These are phyloP conservation scores for Noctua fimbriata DNA, from an alignment of 2,888 invertebrate species.

Conservation along the genomic window DNA sequence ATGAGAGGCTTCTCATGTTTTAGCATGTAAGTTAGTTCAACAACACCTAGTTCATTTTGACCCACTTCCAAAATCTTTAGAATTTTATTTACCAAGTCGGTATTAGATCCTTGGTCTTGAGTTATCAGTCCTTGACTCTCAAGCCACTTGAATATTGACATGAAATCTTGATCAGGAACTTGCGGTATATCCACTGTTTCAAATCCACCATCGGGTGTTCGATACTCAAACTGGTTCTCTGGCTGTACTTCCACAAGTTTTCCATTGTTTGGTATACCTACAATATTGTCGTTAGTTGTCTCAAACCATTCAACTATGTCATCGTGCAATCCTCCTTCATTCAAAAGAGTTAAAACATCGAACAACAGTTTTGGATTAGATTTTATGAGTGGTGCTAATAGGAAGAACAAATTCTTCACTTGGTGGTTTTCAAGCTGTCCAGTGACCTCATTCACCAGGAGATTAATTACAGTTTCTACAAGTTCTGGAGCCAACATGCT, in stretches of 20 bases:
- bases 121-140: conserved; percentile 53
- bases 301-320: conserved; percentile 37
- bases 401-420: conserved; percentile 27
- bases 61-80: conserved; percentile 72
- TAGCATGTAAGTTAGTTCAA: conserved; percentile 81
- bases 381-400: conserved; percentile 39
- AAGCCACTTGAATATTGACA: conserved; percentile 50
- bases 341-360: conserved; percentile 46
- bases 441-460: conserved; percentile 43
- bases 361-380: conserved; percentile 40
- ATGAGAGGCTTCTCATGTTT: conserved; percentile 73
- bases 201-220: conserved; percentile 24
- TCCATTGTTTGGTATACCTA: conserved; percentile 17
- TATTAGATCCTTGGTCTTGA: conserved; percentile 62
- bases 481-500: conserved; percentile 41
- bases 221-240: background rate
- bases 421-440: conserved; percentile 47
- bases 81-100: conserved; percentile 69
- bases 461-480: conserved; percentile 37
- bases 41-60: conserved; percentile 62
- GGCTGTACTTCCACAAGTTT: background rate
- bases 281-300: background rate
- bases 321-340: conserved; percentile 30
- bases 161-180: conserved; percentile 32
- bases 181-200: conserved; percentile 1